Conservation (phyloP, 2,113 vertebrate species). For the Nothoprocta pentlandii region DNA sequence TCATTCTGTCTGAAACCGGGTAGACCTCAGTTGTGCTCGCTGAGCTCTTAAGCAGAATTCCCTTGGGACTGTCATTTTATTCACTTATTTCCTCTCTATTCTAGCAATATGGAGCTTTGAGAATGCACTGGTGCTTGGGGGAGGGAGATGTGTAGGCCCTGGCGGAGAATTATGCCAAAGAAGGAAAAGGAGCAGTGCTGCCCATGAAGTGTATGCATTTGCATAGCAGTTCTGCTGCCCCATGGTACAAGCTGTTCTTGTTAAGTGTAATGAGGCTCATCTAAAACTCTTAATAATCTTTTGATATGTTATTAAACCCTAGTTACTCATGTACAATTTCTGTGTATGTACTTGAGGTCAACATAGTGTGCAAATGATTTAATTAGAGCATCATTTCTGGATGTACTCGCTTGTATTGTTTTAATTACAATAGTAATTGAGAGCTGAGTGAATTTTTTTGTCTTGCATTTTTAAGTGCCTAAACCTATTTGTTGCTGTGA, state of each 20-base stretch:
- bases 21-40: background rate
- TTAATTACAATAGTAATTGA: conserved; percentile 36
- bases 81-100: background rate
- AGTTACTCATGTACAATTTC: conserved; percentile 33
- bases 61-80: background rate
- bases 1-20: background rate
- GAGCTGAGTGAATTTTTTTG: background rate
- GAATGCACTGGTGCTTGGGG: background rate
- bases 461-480: background rate
- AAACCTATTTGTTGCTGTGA: conserved; percentile 7
- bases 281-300: conserved; percentile 40
- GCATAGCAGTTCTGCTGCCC: background rate
- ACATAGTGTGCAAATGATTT: background rate
- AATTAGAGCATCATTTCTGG: conserved; percentile 35
- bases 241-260: background rate
- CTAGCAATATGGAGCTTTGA: background rate
- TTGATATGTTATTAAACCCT: conserved; percentile 35
- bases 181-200: background rate
- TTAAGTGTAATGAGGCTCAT: conserved; percentile 35
- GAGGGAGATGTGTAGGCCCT: background rate
- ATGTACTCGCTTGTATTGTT: background rate
- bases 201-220: background rate
- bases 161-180: background rate
- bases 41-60: background rate
- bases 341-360: conserved; percentile 19